Conservation (phyloP, 2,797 vertebrate species). For the Cynopterus sphinx region DNA sequence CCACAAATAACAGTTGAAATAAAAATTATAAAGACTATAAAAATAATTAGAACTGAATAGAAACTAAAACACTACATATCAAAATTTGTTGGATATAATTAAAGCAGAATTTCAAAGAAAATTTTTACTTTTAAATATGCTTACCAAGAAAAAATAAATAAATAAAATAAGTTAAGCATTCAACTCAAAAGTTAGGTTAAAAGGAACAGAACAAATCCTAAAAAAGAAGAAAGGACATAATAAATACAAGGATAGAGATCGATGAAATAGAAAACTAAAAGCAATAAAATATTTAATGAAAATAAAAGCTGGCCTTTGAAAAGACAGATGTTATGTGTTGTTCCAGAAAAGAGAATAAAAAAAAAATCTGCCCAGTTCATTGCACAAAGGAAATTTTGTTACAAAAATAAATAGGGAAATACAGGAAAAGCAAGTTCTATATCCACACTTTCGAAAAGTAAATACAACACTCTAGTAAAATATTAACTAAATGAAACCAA, state of each 20-base stretch:
- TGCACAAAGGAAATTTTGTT: background rate
- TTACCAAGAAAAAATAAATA: background rate
- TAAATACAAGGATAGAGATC: background rate
- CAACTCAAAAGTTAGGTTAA: conserved; percentile 24
- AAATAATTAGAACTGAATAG: background rate
- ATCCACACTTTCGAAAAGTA: conserved; percentile 12
- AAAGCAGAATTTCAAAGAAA: background rate
- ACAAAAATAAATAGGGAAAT: conserved; percentile 17
- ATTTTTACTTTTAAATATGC: conserved; percentile 8
- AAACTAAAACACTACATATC: background rate
- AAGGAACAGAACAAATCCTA: background rate
- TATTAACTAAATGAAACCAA: conserved; percentile 17
- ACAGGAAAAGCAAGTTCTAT: background rate
- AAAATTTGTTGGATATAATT: background rate
- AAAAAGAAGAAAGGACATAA: conserved; percentile 16
- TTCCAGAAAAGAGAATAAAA: background rate
- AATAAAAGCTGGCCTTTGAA: background rate
- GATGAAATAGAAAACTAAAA: background rate
- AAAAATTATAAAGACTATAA: background rate
- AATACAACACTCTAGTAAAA: conserved; percentile 2
- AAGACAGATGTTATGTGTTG: background rate
- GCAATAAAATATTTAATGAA: background rate
- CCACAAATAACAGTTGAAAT: background rate
- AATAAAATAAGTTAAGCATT: conserved; percentile 9
- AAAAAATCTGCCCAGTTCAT: background rate